These are phyloP conservation scores for Phorcus lineatus DNA, from an alignment of 2,888 invertebrate species.

Conservation along the genomic window DNA sequence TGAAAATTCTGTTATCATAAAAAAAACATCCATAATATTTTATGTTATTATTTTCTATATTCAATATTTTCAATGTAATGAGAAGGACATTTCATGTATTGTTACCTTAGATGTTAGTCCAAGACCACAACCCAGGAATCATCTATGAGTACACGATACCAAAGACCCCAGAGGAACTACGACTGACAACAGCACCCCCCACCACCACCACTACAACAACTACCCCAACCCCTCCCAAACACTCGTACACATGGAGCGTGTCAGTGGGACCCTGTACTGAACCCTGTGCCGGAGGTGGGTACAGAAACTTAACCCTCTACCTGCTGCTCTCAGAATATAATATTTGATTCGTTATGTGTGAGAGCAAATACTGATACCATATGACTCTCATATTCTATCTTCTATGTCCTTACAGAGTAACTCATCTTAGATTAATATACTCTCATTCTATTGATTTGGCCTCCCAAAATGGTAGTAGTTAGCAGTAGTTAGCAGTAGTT, in stretches of 20 bases:
- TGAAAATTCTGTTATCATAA: too few relatives aligned
- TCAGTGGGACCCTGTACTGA: slow-evolving; percentile 87
- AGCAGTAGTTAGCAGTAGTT: too few relatives aligned
- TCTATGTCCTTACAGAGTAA: too few relatives aligned
- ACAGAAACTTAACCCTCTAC: too few relatives aligned
- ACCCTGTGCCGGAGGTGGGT: slow-evolving; percentile 91
- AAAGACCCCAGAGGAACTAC: slow-evolving; percentile 30
- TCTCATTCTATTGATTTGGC: too few relatives aligned
- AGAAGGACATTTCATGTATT: background rate
- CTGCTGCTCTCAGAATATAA: too few relatives aligned
- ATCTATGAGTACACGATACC: slow-evolving; percentile 63
- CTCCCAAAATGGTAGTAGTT: too few relatives aligned
- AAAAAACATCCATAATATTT: too few relatives aligned
- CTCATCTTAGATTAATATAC: too few relatives aligned
- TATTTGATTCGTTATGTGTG: too few relatives aligned
- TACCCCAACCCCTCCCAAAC: slow-evolving; percentile 23
- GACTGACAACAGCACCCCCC: background rate
- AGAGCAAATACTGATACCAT: too few relatives aligned
- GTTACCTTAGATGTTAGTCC: slow-evolving; percentile 59
- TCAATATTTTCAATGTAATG: background rate
- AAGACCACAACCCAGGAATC: slow-evolving; percentile 62
- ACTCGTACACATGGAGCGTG: slow-evolving; percentile 87
- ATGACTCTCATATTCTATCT: too few relatives aligned
- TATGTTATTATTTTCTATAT: background rate
- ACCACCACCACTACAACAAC: background rate